Conservation (phyloP, 1,140 invertebrate genomes). For the Polyergus mexicanus region DNA sequence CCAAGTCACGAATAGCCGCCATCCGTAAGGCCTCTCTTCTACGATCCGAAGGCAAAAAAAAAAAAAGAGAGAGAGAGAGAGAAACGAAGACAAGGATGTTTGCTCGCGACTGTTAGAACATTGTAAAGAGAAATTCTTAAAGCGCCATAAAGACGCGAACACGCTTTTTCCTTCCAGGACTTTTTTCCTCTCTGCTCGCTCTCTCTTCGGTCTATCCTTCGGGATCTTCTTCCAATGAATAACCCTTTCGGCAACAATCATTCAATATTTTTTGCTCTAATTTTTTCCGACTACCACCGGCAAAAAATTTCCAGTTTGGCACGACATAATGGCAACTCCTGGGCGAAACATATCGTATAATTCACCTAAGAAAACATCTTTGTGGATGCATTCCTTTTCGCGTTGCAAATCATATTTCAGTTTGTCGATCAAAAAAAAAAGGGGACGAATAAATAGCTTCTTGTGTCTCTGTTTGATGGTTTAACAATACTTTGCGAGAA, state of each 20-base stretch:
- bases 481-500: conserved; percentile 19
- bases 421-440: conserved; percentile 4
- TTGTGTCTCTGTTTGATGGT: neutral
- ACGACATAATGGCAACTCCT: neutral
- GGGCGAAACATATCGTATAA: neutral
- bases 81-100: conserved; percentile 31
- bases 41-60: conserved; percentile 16
- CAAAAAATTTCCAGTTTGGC: neutral
- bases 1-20: neutral
- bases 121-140: neutral
- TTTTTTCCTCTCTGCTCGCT: neutral
- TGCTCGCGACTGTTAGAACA: neutral
- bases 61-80: conserved; percentile 3
- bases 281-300: neutral
- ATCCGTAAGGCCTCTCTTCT: neutral
- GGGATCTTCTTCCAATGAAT: neutral
- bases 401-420: conserved; percentile 9
- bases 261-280: conserved; percentile 22
- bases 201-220: neutral
- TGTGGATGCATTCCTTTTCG: neutral
- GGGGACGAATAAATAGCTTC: neutral
- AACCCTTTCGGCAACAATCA: neutral
- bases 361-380: neutral
- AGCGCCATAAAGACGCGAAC: neutral
- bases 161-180: neutral